Conservation (phyloP, 2,797 vertebrate species). For the Schizothorax lantsangensis region DNA sequence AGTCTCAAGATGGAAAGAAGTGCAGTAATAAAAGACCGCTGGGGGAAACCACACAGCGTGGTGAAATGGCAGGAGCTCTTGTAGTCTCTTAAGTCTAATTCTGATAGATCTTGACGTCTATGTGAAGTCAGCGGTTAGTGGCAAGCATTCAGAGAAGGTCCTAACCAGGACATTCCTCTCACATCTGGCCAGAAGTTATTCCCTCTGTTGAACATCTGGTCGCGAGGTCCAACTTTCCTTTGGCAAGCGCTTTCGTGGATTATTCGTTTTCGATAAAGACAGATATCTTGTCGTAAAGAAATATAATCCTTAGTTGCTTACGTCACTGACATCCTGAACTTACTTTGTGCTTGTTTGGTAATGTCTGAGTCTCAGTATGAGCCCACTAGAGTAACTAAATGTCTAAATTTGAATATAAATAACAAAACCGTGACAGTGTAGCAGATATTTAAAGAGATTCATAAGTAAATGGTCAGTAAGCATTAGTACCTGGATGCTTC, state of each 20-base stretch:
- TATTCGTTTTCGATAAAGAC: constrained; percentile 26
- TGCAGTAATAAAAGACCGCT: constrained; percentile 24
- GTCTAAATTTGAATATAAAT: not conserved
- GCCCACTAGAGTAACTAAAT: not conserved
- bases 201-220: constrained; percentile 57
- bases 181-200: constrained; percentile 54
- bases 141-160: constrained; percentile 32
- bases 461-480: not conserved
- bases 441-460: not conserved
- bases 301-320: constrained; percentile 8
- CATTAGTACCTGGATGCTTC: constrained; percentile 31
- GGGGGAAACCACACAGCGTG: constrained; percentile 22
- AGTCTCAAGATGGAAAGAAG: constrained; percentile 32
- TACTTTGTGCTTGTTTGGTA: constrained; percentile 13
- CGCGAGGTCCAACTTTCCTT: constrained; percentile 31
- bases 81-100: constrained; percentile 19
- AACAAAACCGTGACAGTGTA: not conserved
- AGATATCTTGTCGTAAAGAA: constrained; percentile 14
- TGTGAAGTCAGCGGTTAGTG: constrained; percentile 49
- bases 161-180: constrained; percentile 51
- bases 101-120: constrained; percentile 49
- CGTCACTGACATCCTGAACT: not conserved
- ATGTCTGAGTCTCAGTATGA: not conserved
- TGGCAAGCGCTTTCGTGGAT: not conserved
- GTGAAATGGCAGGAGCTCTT: constrained; percentile 41